Base-by-base conservation (phyloP, 2,113 vertebrate genomes). In the Phaethon lepturus region DNA sequence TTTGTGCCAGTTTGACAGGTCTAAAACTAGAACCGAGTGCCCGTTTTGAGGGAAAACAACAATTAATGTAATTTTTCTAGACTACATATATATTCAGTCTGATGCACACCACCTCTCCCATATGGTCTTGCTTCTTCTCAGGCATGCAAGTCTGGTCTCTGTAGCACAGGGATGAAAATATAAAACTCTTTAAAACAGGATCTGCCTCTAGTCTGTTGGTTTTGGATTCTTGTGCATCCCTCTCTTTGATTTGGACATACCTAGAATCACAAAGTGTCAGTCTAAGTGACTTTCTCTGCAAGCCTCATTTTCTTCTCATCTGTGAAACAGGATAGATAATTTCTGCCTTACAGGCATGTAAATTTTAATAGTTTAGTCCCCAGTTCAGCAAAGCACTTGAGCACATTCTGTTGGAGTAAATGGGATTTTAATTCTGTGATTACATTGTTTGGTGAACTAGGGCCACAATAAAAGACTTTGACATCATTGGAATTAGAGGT, bases 341-440 rank as follows among this genome's bases (percentile, higher is more conserved):
- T 91, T 67, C 89, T 91, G 94, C 93, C 95, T 94, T n/a, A 29
- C 60, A 35, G 95, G 84, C 89, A 84, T 89, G 86, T 71, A 47
- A 53, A 91, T 95, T 62, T 58, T 62, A 63, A 85, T 93, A 33
- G 73, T 67, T 77, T 18, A 20, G 76, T 87, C 83, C 80, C 76
- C 69, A 78, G 76, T 49, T 94, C 82, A 59, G 93, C 92, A 90
- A 63, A 96, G 81, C 90, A n/a, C 85, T 90, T 14, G 92, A 94
- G 92, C 53, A 55, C 38, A 17, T 85, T 89, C 77, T 91, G 50
- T 53, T 44, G 63, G 59, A 73, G 55, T 76, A 79, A 88, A 80
- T 94, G 93, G 73, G 76, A 72, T 89, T 94, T 91, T 93, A 71
- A 74, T 86, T 84, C 94, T 78, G 93, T 88, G 88, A 88, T 96